Percentiles rank a stretch among this genome's conserved stretches.
Conservation (phyloP, 2,113 vertebrate genomes). For the Bucco capensis region DNA sequence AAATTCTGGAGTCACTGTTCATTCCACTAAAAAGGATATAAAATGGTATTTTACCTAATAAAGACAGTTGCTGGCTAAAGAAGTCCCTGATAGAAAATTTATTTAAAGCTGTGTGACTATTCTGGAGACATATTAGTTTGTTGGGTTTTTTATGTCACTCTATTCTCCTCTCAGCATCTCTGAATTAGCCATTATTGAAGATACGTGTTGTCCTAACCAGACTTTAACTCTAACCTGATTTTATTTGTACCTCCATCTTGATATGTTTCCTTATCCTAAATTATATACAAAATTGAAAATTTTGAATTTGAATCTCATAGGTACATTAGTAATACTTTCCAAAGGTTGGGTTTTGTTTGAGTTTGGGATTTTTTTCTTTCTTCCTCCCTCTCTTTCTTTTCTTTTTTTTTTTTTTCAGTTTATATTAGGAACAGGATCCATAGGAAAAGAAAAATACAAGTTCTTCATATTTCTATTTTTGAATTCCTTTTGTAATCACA, state of each 20-base stretch:
- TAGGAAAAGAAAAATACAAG: not conserved
- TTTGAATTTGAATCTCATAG: not conserved
- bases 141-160: not conserved
- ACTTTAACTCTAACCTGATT: not conserved
- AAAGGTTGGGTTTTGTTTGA: not conserved
- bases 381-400: not conserved
- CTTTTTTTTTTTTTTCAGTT: not conserved
- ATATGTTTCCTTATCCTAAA: not conserved
- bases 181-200: not conserved
- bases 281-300: not conserved
- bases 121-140: not conserved
- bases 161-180: not conserved
- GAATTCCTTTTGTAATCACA: not conserved
- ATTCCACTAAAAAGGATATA: not conserved
- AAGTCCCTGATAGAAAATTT: not conserved
- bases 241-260: not conserved
- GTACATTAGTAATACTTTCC: not conserved
- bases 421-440: not conserved
- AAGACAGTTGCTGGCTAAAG: not conserved
- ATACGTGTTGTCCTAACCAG: not conserved
- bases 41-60: not conserved
- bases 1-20: not conserved
- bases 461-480: constrained; percentile 23
- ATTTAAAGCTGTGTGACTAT: accelerated
- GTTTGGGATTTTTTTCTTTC: too few species aligned